Conservation (phyloP, 1,140 invertebrate species). For the Lucilia cuprina region DNA sequence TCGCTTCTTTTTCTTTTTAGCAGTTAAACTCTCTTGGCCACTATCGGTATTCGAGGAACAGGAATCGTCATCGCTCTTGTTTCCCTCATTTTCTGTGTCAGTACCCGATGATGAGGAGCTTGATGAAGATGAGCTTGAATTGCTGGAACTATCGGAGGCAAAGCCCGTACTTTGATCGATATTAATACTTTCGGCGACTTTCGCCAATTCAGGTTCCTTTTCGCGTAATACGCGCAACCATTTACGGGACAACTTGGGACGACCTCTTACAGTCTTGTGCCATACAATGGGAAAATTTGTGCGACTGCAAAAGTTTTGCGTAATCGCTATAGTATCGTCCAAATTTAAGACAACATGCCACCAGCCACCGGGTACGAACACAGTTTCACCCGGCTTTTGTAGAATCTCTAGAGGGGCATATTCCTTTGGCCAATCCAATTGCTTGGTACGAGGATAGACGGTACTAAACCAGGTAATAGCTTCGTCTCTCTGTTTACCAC, state of each 20-base stretch:
- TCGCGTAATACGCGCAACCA: slow-evolving; percentile 77
- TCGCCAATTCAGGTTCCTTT: slow-evolving; percentile 83
- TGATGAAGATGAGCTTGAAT: slow-evolving; percentile 85
- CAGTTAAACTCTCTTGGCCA: slow-evolving; percentile 86
- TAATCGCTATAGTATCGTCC: slow-evolving; percentile 95
- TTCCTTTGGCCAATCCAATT: slow-evolving; percentile 87
- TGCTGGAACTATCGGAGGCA: slow-evolving; percentile 92
- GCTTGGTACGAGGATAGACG: slow-evolving; percentile 94
- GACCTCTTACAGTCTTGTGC: slow-evolving; percentile 96
- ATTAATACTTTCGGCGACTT: slow-evolving; percentile 86
- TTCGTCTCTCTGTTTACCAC: slow-evolving; percentile 96
- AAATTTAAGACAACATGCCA: slow-evolving; percentile 99
- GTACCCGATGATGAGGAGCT: slow-evolving; percentile 71
- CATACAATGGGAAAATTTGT: slow-evolving; percentile 97
- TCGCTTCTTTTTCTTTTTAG: slow-evolving; percentile 86
- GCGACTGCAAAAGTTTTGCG: slow-evolving; percentile 96
- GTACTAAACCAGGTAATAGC: slow-evolving; percentile 98
- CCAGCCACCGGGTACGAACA: slow-evolving; percentile 97
- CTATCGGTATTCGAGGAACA: slow-evolving; percentile 69
- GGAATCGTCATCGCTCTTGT: slow-evolving; percentile 33
- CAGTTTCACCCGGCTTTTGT: slow-evolving; percentile 96
- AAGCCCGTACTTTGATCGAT: slow-evolving; percentile 86
- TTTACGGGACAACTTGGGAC: slow-evolving; percentile 92
- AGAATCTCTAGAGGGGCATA: slow-evolving; percentile 94
- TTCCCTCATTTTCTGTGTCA: slow-evolving; percentile 64